phyloP scores from a whole-genome alignment of 2,888 invertebrate genomes.

The Lymantria monacha region DNA sequence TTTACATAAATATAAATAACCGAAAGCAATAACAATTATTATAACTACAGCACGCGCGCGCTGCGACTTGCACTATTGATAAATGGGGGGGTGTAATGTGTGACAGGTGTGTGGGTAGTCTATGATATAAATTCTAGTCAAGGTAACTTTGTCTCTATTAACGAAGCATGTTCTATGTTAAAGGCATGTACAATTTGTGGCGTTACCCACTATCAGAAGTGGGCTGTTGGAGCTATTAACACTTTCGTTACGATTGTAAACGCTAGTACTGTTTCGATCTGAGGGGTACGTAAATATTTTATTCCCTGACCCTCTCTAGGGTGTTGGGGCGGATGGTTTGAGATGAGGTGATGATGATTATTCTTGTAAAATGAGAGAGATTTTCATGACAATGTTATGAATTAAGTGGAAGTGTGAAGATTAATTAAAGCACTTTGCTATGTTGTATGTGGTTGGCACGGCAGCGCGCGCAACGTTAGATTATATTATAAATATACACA shows the following conservation, averaged over 20 bases:
- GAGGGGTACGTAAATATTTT: background rate
- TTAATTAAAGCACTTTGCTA: slow-evolving; percentile 25
- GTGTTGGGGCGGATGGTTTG: too few species aligned
- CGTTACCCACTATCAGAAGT: too few species aligned
- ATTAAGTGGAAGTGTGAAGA: too few species aligned
- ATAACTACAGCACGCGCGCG: slow-evolving; percentile 68
- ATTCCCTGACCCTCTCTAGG: background rate
- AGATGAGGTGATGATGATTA: too few species aligned
- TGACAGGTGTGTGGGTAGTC: slow-evolving; percentile 5
- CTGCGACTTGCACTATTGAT: slow-evolving; percentile 47
- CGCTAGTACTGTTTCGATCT: too few species aligned
- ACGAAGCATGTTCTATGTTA: background rate
- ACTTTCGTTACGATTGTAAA: too few species aligned
- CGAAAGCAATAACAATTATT: slow-evolving; percentile 76
- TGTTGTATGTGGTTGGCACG: slow-evolving; percentile 37
- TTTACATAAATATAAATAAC: slow-evolving; percentile 76
- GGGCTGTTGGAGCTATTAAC: too few species aligned
- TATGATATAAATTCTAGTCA: slow-evolving; percentile 4
- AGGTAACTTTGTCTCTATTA: background rate
- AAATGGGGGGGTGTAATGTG: slow-evolving; percentile 10
- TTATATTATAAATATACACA: slow-evolving; percentile 66
- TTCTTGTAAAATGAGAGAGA: too few species aligned
- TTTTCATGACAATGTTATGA: too few species aligned
- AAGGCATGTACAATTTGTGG: background rate
- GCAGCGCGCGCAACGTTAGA: slow-evolving; percentile 72